Conservation (phyloP, 1,140 invertebrate genomes). For the Drosophila nikananu region DNA sequence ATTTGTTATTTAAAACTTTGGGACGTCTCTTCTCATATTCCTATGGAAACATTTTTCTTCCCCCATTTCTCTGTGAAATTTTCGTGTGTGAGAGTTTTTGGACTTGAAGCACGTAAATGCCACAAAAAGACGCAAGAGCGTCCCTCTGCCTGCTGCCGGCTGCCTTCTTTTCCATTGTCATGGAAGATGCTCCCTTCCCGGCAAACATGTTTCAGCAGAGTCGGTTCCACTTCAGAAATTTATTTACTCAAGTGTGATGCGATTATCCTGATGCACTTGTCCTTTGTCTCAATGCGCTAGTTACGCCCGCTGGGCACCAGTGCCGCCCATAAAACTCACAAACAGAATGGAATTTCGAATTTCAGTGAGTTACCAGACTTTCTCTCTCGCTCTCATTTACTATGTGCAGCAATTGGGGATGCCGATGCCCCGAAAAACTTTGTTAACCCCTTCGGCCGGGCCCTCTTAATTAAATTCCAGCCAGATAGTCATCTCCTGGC, state of each 20-base stretch:
- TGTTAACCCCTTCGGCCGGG: conserved; percentile 1
- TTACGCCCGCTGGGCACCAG: conserved; percentile 39
- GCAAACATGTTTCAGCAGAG: conserved; percentile 55
- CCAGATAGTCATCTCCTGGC: conserved; percentile 54
- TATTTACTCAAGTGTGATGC: conserved; percentile 83
- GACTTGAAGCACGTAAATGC: conserved; percentile 19
- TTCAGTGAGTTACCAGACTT: conserved; percentile 8
- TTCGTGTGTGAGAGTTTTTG: not conserved
- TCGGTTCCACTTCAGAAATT: conserved; percentile 77
- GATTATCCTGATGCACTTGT: conserved; percentile 79
- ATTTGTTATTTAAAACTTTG: conserved; percentile 3
- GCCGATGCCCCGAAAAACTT: conserved; percentile 25
- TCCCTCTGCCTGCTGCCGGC: not conserved
- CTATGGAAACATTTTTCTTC: conserved; percentile 5
- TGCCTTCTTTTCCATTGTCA: conserved; percentile 18
- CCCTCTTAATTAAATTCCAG: conserved; percentile 70
- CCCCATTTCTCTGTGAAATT: not conserved
- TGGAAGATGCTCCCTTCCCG: conserved; percentile 22
- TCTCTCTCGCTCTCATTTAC: not conserved
- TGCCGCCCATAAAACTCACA: conserved; percentile 23
- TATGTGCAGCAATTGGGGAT: conserved; percentile 34
- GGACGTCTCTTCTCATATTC: not conserved
- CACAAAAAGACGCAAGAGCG: conserved; percentile 26
- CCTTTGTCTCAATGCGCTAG: conserved; percentile 65
- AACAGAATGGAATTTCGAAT: conserved; percentile 27